These are phyloP conservation scores for Macrosiphum euphorbiae DNA, from an alignment of 2,888 invertebrate genomes.

Conservation along the genomic window DNA sequence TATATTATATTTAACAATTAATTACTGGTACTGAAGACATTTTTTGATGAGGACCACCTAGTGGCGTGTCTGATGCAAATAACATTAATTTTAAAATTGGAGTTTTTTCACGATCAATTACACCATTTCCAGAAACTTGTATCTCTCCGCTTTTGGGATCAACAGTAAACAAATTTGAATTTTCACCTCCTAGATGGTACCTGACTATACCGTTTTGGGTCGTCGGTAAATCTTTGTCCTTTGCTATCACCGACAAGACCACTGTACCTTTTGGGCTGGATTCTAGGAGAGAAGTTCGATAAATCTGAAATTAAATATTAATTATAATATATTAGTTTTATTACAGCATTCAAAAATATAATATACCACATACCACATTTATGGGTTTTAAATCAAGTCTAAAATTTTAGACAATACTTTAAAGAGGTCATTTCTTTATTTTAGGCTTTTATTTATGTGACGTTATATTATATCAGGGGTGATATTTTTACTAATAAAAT, in stretches of 20 bases:
- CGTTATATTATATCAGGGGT: too few species aligned
- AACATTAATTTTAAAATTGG: conserved; percentile 79
- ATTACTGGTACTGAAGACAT: conserved; percentile 75
- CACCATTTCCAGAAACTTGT: conserved; percentile 71
- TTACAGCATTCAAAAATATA: background rate
- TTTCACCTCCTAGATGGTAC: conserved; percentile 82
- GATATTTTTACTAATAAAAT: too few species aligned
- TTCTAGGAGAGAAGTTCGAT: conserved; percentile 80
- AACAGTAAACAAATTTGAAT: conserved; percentile 80
- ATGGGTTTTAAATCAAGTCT: background rate
- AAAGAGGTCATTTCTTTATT: background rate
- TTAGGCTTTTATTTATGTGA: too few species aligned
- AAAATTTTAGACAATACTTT: background rate
- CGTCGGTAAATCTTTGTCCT: conserved; percentile 78
- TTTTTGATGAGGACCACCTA: conserved; percentile 78
- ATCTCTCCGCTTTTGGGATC: conserved; percentile 80
- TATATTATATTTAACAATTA: conserved; percentile 38
- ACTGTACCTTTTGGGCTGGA: conserved; percentile 78
- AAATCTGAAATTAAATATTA: conserved; percentile 72
- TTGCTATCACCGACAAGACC: conserved; percentile 79
- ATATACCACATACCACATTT: background rate
- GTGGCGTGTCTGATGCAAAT: conserved; percentile 82
- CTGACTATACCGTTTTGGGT: conserved; percentile 78
- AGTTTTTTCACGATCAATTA: conserved; percentile 70
- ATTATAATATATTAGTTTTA: background rate